Percentiles rank a stretch among this genome's conserved stretches.
Conservation (phyloP, 2,888 invertebrate species). For the Leptura quadrifasciata region DNA sequence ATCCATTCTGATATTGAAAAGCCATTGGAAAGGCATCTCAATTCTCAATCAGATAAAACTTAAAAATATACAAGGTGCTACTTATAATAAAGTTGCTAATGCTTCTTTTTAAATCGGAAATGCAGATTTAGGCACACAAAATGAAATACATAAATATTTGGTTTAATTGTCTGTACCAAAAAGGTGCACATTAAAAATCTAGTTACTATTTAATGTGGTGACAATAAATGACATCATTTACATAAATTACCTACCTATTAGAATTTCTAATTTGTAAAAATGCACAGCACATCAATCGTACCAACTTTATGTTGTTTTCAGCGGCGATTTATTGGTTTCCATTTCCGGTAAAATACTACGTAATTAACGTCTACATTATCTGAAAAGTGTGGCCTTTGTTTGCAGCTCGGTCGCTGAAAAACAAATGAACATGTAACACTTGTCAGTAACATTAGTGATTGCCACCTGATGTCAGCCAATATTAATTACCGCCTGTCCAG, state of each 20-base stretch:
- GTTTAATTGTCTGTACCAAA: too few relatives aligned
- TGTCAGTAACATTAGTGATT: conserved; percentile 25
- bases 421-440: conserved; percentile 40
- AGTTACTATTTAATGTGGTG: not conserved
- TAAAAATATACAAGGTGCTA: too few relatives aligned
- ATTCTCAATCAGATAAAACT: too few relatives aligned
- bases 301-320: conserved; percentile 16
- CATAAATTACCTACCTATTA: not conserved
- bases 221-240: not conserved
- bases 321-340: conserved; percentile 33
- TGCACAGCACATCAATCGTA: conserved; percentile 3
- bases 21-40: too few relatives aligned
- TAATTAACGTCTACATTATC: conserved; percentile 40
- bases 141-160: too few relatives aligned
- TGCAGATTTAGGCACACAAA: too few relatives aligned
- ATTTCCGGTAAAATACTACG: conserved; percentile 38
- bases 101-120: too few relatives aligned
- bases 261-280: conserved; percentile 13
- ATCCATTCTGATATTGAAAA: too few relatives aligned
- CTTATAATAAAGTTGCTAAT: too few relatives aligned
- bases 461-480: conserved; percentile 37
- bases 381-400: conserved; percentile 31
- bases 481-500: conserved; percentile 28
- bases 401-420: conserved; percentile 27
- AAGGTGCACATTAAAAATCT: too few relatives aligned